Evolutionary conservation across 2,888 invertebrate genomes (phyloP), one percentile per base, ranked within the genome.

Genomic region (Eulithis testata): DNA sequence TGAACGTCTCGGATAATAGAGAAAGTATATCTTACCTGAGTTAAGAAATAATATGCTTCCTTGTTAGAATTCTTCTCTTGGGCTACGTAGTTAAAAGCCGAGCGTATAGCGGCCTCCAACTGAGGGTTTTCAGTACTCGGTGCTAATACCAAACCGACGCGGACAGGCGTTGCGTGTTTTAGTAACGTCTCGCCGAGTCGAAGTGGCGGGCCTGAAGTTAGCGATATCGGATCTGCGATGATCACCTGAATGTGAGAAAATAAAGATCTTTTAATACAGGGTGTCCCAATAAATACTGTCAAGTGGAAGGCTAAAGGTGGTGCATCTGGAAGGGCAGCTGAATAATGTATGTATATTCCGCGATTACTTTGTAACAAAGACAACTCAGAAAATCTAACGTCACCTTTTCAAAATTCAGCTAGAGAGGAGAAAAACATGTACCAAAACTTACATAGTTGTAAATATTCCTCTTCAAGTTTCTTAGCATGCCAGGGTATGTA

Each of bases 401-500:
- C 2, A 31, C 31, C 31, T 31, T 31, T 31, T 6, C 2, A 31
- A 5, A 31, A 5, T 6, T 31, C 31, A 31, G 31, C 31, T 31
- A 31, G 31, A 31, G 31, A 31, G 31, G 31, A 31, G 31, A 31
- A 31, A 31, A 31, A 31, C 6, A 6, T 31, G 31, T 31, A 31
- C 3, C 40, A 8, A 40, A 14, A 86, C 93, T 91, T 83, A 96
- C 97, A 83, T 97, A 94, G 88, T 97, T 97, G 77, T 97, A 97
- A 31, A 99, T 94, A 89, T 98, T 98, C 76, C 97, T 95, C 65
- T 97, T 94, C 76, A 98, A 94, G 82, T 97, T 97, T 71, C 99
- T 94, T 68, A 99, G 91, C 98, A 99, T 99, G 62, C 99, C 99
- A 0, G 99, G 99, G 83, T 98, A 99, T 0, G 98, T 98, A n/a